These are phyloP conservation scores for Drosophila phalerata DNA, from an alignment of 2,888 invertebrate genomes.

Conservation along the genomic window DNA sequence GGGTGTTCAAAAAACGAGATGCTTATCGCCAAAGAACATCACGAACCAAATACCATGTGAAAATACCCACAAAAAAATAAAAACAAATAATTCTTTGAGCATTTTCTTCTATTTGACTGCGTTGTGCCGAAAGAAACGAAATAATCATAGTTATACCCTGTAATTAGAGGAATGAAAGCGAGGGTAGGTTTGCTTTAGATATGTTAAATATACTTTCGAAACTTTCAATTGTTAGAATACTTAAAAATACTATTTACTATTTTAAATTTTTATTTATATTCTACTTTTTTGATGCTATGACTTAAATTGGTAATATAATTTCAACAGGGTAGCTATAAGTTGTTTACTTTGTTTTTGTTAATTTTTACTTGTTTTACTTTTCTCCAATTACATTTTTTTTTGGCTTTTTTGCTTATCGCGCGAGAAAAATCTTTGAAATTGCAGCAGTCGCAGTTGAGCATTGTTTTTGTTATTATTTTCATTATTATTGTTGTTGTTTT, in stretches of 20 bases:
- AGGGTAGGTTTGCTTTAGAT: not conserved
- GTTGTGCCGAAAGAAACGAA: conserved; percentile 24
- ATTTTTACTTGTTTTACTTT: conserved; percentile 39
- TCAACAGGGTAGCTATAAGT: conserved; percentile 15
- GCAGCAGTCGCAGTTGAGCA: conserved; percentile 52
- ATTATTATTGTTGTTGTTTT: conserved; percentile 17
- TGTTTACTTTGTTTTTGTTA: not conserved
- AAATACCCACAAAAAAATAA: conserved; percentile 20
- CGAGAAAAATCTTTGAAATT: conserved; percentile 79
- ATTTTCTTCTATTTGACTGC: conserved; percentile 44
- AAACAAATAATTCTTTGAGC: conserved; percentile 42
- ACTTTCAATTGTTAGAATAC: too few relatives aligned
- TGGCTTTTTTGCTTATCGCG: conserved; percentile 72
- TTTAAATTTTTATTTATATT: not conserved
- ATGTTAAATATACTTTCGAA: too few relatives aligned
- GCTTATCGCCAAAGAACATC: conserved; percentile 48
- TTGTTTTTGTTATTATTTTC: conserved; percentile 30
- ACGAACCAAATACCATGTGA: conserved; percentile 54
- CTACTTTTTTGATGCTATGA: too few relatives aligned
- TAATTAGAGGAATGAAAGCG: not conserved
- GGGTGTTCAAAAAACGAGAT: conserved; percentile 30
- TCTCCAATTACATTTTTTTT: conserved; percentile 23
- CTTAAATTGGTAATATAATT: not conserved
- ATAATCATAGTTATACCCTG: conserved; percentile 53
- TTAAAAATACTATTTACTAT: not conserved